These are phyloP conservation scores for Trogon surrucura DNA, from an alignment of 2,113 vertebrate species.

Conservation along the genomic window DNA sequence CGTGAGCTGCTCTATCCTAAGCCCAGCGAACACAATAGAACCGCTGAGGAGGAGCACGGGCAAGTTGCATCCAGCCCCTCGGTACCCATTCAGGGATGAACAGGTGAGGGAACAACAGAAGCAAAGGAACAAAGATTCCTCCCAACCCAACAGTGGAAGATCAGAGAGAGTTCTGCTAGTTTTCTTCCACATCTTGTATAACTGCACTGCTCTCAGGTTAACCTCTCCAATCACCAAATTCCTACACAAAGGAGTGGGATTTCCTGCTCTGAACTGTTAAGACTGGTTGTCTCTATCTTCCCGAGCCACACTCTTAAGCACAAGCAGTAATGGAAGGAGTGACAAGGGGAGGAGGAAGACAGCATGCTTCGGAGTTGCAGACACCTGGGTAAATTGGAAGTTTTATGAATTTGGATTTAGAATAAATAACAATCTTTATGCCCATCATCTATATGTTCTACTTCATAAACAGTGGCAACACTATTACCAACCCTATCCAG, in stretches of 20 bases:
- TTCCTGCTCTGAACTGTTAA: not conserved
- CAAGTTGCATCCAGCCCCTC: not conserved
- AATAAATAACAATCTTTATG: not conserved
- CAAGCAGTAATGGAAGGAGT: not conserved
- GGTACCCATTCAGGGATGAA: not conserved
- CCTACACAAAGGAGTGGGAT: not conserved
- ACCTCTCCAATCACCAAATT: not conserved
- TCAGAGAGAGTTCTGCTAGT: not conserved
- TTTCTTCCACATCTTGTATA: not conserved
- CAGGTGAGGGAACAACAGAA: not conserved
- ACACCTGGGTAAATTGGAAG: rapidly evolving
- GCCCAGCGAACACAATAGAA: not conserved
- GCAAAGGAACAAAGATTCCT: not conserved
- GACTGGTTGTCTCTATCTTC: rapidly evolving
- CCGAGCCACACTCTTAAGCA: not conserved
- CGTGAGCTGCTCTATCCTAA: not conserved
- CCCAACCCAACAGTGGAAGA: not conserved
- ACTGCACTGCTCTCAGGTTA: not conserved
- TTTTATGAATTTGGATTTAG: not conserved
- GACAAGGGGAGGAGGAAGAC: not conserved
- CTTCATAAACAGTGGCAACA: not conserved
- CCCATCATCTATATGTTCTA: not conserved
- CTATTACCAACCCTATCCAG: not conserved
- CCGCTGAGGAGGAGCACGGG: not conserved
- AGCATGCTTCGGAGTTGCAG: not conserved